Evolutionary conservation across 2,113 vertebrate species (phyloP), one percentile per base, ranked within the genome.

Genomic region (Baryphthengus martii): DNA sequence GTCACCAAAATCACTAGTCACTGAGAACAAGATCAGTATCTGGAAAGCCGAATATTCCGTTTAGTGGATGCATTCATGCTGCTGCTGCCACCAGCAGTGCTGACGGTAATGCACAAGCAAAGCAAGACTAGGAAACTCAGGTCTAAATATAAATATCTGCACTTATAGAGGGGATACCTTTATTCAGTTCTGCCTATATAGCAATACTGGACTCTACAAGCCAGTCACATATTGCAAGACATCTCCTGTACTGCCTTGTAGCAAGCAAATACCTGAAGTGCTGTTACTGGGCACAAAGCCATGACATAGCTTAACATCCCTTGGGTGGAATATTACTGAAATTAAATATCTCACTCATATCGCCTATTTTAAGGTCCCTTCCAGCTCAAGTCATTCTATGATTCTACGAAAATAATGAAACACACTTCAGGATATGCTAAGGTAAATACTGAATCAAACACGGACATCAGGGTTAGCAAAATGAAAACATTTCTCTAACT

Each of bases 381-480:
- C n/a, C n/a, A n/a, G n/a, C n/a, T n/a, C n/a, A n/a, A n/a, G n/a
- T n/a, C n/a, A n/a, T n/a, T n/a, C n/a, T n/a, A n/a, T n/a, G n/a
- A n/a, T n/a, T n/a, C n/a, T n/a, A n/a, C n/a, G n/a, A n/a, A n/a
- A 90, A 96, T 87, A 92, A 82, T 25, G 66, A 81, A 80, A 44
- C 24, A 52, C 33, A 33, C 18, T 52, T 88, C 2, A 10, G 59
- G 55, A 62, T 42, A n/a, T 24, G 53, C 63, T 47, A 21, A 79
- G 35, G 82, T 63, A 91, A 85, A 73, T 26, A 79, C 19, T 62
- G 63, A 88, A 19, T 35, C 58, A 77, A 88, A 81, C 55, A 66
- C 19, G 93, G 37, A 44, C 62, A 83, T 79, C 55, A 63, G 75
- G 20, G 16, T 42, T 16, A 85, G 88, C 39, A 80, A 90, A 59